Percentiles rank a stretch among this genome's conserved stretches.
Evolutionary conservation across 2,797 vertebrate genomes (phyloP).

Genomic region (Sebastes kiyomatsui): DNA sequence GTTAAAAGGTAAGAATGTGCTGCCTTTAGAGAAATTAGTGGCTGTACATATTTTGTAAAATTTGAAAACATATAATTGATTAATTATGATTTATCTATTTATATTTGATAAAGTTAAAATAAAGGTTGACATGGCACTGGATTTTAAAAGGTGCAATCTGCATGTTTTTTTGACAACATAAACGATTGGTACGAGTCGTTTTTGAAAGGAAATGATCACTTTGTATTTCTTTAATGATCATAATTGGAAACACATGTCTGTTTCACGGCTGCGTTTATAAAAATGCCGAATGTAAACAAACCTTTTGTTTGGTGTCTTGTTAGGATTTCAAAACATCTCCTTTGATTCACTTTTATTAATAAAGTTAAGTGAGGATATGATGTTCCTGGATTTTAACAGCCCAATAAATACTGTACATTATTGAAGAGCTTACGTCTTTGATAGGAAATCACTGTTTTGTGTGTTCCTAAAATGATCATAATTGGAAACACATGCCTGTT

Average conservation of each 20-base stretch:
- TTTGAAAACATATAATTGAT: constrained; percentile 31
- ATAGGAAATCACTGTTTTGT: not conserved
- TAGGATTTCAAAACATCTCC: constrained; percentile 30
- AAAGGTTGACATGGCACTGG: not conserved
- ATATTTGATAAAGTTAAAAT: not conserved
- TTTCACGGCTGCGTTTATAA: not conserved
- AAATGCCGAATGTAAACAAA: not conserved
- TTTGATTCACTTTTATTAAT: constrained; percentile 29
- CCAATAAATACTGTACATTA: not conserved
- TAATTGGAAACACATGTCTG: not conserved
- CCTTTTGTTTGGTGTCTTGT: not conserved
- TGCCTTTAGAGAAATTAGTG: not conserved
- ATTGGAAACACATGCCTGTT: not conserved
- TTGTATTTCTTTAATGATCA: not conserved
- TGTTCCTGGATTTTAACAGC: not conserved
- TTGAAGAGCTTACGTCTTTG: not conserved
- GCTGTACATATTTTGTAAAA: not conserved
- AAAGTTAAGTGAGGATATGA: not conserved
- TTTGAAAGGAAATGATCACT: not conserved
- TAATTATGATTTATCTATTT: not conserved
- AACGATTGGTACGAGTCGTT: not conserved
- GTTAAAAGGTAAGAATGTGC: not conserved
- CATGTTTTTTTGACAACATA: not conserved
- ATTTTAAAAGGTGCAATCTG: not conserved
- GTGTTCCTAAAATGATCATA: not conserved